Evolutionary conservation across 2,888 invertebrate genomes (phyloP), one percentile per base, ranked within the genome.

Genomic region (Euplexia lucipara): DNA sequence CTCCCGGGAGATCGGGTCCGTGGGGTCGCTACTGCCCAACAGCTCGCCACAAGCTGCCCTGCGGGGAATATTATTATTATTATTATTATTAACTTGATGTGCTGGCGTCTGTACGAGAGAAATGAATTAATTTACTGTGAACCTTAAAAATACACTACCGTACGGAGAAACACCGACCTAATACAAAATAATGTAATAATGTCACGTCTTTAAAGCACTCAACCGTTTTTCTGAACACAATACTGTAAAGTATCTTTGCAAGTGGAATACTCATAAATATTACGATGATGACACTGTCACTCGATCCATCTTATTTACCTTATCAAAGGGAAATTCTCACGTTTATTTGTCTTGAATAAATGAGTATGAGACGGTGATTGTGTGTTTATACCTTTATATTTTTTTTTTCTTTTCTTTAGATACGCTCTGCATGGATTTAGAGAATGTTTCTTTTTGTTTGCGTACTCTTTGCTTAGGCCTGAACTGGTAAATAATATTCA

Each of bases 201-300:
- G 35, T 12, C 20, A 9, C 26, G 1, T 44, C n/a, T 41, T 41
- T 4, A 16, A 34, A 39, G 45, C 16, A 2, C 12, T n/a, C 30
- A 22, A 5, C 20, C 35, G 22, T 57, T 57, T 66, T 48, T 22
- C n/a, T 44, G 9, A 56, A 42, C n/a, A 48, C 52, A 63, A 59
- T 56, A 75, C 39, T 37, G 1, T 12, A 42, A 47, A 60, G 57
- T 52, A 54, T 63, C 47, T 56, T 35, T 9, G 63, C 45, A 58
- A 48, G 32, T 62, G 16, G n/a, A 54, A 51, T 49, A 51, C 66
- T 80, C 67, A 67, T 78, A 75, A 80, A 80, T 72, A 70, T 70
- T 66, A 53, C 26, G 26, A 26, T 64, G 68, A 64, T 62, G 70
- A 49, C 37, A 52, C 39, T 54, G 57, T 63, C 66, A 59, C 53